Evolutionary conservation across 1,140 invertebrate species (phyloP), one percentile per base, ranked within the genome.

Genomic region (Drepana arcuata): DNA sequence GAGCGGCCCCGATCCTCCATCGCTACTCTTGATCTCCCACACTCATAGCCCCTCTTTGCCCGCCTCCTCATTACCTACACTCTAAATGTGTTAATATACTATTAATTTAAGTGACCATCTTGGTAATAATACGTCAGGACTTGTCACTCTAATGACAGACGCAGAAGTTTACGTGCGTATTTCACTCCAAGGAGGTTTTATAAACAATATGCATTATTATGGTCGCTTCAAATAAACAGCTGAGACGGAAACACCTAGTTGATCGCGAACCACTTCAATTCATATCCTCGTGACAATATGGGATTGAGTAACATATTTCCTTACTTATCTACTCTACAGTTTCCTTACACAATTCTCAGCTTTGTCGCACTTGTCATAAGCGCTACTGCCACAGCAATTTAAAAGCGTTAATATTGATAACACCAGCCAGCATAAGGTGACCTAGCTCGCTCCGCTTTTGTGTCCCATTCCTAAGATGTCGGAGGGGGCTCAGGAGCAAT

Each of bases 251-350:
- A 63, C 65, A 61, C 55, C 69, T 70, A 70, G 71, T 80, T 80
- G 71, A 80, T 77, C 65, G 66, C 73, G 61, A 71, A 78, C 67
- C 75, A 75, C 71, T 73, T 69, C 67, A 77, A 70, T 69, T 77
- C 64, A 75, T 80, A 77, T 71, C 66, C 71, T 79, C 66, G 63
- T 68, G 64, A 71, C 68, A 70, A 70, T 69, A 77, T 57, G 47
- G 60, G 62, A 75, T 80, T 78, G 69, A 75, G 58, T 80, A 77
- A 73, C 62, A 62, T 56, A 63, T 65, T 65, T 72, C 54, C 71
- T 78, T 73, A 70, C 75, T 68, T 64, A 50, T 31, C 56, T 61
- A 50, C 14, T 2, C 23, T 31, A 43, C 16, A 39, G 7, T 35
- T 39, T 35, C 13, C n/a, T 7, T 15, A 5, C 24, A 2, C 4